Evolutionary conservation across 1,140 invertebrate species (phyloP).

Genomic region (Brachionus rubens): DNA sequence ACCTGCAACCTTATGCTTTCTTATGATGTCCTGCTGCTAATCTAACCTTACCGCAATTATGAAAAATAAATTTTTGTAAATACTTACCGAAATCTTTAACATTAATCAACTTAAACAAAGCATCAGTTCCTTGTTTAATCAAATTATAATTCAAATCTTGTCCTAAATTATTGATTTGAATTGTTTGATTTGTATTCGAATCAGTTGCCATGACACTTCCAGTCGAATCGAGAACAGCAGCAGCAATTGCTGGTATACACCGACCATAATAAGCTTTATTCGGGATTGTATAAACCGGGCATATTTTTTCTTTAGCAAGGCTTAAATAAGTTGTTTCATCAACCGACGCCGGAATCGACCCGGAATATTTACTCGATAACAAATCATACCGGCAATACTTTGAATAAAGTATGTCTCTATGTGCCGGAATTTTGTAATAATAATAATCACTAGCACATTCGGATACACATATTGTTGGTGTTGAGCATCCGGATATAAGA

Average conservation of each 20-base stretch:
- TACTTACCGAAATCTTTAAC: slow-evolving; percentile 37
- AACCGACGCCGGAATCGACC: not conserved
- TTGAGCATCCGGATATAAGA: not conserved
- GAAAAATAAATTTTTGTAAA: no score
- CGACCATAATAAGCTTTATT: slow-evolving; percentile 21
- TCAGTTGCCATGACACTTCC: not conserved
- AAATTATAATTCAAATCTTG: slow-evolving; percentile 12
- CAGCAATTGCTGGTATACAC: slow-evolving; percentile 21
- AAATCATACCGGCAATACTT: slow-evolving; percentile 5
- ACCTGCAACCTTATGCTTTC: no score
- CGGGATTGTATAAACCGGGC: slow-evolving; percentile 19
- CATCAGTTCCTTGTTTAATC: not conserved
- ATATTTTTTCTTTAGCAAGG: slow-evolving; percentile 1
- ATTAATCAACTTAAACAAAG: slow-evolving; percentile 13
- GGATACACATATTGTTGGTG: slow-evolving; percentile 23
- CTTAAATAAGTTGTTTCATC: not conserved
- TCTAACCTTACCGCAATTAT: no score
- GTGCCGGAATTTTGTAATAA: slow-evolving; percentile 13
- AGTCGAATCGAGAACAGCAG: not conserved
- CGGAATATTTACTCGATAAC: not conserved
- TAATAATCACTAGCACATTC: slow-evolving; percentile 5
- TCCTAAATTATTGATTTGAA: slow-evolving; percentile 1
- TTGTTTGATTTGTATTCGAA: not conserved
- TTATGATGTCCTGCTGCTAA: no score
- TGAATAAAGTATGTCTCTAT: not conserved